A percentile compares a stretch with the other conserved stretches of the same genome.
Evolutionary conservation across 1,140 invertebrate genomes (phyloP).

Genomic region (Calliphora vicina): DNA sequence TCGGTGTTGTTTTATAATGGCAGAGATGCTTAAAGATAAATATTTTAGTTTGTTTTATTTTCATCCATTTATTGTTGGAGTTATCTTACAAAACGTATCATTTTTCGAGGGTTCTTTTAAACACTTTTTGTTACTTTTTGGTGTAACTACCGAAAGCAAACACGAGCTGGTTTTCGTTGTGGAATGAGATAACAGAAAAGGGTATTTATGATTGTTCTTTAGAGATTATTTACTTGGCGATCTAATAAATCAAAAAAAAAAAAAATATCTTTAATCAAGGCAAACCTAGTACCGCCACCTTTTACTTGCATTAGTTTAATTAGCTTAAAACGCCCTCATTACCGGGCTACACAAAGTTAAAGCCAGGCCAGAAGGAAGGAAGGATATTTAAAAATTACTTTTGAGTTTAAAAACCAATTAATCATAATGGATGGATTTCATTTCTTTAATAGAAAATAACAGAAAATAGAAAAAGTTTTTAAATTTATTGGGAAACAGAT

Average conservation of each 20-base stretch:
- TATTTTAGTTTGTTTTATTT: neutral
- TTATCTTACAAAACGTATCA: neutral
- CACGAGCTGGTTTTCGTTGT: neutral
- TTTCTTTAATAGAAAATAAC: neutral
- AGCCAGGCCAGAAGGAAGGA: neutral
- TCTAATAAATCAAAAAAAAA: constrained; percentile 32
- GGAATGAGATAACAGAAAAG: neutral
- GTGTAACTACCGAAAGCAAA: neutral
- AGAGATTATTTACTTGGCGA: constrained; percentile 22
- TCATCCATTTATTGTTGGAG: neutral
- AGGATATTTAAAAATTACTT: neutral
- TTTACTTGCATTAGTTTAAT: constrained; percentile 20
- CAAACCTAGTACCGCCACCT: neutral
- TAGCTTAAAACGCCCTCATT: constrained; percentile 26
- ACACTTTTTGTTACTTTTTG: neutral
- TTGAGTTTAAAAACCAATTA: neutral
- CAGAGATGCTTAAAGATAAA: constrained; percentile 14
- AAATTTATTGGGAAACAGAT: no score
- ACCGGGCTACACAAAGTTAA: neutral
- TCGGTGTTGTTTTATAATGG: neutral
- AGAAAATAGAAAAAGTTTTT: neutral
- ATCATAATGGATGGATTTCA: neutral
- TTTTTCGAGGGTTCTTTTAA: neutral
- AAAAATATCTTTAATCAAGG: constrained; percentile 9
- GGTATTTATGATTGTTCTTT: constrained; percentile 15